Percentiles rank a stretch among this genome's conserved stretches.
These are phyloP conservation scores for Drosophila yakuba DNA, from an alignment of 1,140 invertebrate genomes.

Conservation along the genomic window DNA sequence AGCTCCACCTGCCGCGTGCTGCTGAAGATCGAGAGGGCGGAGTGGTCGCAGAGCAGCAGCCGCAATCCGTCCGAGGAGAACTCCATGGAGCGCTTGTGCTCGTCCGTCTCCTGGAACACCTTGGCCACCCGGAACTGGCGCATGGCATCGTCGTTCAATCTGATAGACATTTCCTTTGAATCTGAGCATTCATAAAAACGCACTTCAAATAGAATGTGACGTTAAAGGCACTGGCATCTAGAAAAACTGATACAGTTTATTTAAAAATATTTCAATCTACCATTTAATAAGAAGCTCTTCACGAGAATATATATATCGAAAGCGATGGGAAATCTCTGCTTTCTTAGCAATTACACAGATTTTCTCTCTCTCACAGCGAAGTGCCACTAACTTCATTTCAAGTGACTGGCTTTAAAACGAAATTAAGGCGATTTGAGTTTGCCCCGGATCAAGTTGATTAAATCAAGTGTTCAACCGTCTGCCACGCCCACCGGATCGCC, in stretches of 20 bases:
- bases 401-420: not conserved
- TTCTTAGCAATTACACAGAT: too few species aligned
- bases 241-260: too few species aligned
- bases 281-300: too few species aligned
- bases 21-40: conserved; percentile 28
- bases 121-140: conserved; percentile 47
- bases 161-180: conserved; percentile 17
- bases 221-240: conserved; percentile 1
- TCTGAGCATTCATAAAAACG: not conserved
- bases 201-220: conserved; percentile 8
- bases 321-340: too few species aligned
- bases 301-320: too few species aligned
- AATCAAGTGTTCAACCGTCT: conserved; percentile 52
- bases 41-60: conserved; percentile 32
- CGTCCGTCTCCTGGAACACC: conserved; percentile 22
- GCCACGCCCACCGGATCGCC: conserved; percentile 40
- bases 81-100: conserved; percentile 25
- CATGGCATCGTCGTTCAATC: conserved; percentile 25
- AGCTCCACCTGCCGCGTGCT: conserved; percentile 13
- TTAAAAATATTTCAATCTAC: too few species aligned
- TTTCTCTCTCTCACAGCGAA: not conserved
- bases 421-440: conserved; percentile 7
- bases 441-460: conserved; percentile 55
- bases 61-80: conserved; percentile 42
- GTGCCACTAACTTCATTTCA: not conserved